Conservation (phyloP, 2,113 vertebrate species). For the Nematolebias whitei region DNA sequence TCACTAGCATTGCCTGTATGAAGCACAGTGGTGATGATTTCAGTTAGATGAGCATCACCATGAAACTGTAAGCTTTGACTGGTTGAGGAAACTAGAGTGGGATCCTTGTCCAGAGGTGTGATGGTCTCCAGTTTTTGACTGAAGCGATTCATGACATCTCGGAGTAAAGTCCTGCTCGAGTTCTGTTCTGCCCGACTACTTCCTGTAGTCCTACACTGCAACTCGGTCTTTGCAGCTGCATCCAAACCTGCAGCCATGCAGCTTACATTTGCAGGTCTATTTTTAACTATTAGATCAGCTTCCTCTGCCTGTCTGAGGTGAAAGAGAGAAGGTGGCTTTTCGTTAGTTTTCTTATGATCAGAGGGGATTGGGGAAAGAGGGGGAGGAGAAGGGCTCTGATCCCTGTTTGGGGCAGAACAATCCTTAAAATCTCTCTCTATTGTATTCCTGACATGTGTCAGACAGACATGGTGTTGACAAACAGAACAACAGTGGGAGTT, state of each 20-base stretch:
- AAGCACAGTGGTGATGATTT: constrained; percentile 91
- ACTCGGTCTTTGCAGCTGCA: constrained; percentile 23
- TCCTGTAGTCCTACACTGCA: constrained; percentile 43
- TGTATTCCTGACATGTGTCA: constrained; percentile 48
- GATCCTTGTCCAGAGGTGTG: constrained; percentile 83
- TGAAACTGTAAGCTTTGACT: constrained; percentile 77
- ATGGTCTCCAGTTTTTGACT: constrained; percentile 92
- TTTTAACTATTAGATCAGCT: constrained; percentile 26
- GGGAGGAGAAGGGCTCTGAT: constrained; percentile 87
- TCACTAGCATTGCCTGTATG: constrained; percentile 84
- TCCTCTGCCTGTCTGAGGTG: constrained; percentile 78
- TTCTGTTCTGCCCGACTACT: constrained; percentile 69
- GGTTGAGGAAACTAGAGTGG: constrained; percentile 66
- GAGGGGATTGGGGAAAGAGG: constrained; percentile 86
- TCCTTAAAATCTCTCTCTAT: constrained; percentile 46
- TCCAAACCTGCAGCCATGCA: constrained; percentile 15
- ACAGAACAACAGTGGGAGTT: constrained; percentile 71
- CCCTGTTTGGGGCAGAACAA: constrained; percentile 64
- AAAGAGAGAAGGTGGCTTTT: constrained; percentile 84
- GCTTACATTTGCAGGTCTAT: constrained; percentile 5
- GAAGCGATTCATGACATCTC: constrained; percentile 89
- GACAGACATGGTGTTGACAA: constrained; percentile 60
- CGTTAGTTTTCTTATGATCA: constrained; percentile 79
- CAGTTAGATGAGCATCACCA: constrained; percentile 84
- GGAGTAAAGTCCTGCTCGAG: constrained; percentile 81